A percentile compares a stretch with the other conserved stretches of the same genome.
Conservation (phyloP, 2,888 invertebrate genomes). For the Romanomermis culicivorax region DNA sequence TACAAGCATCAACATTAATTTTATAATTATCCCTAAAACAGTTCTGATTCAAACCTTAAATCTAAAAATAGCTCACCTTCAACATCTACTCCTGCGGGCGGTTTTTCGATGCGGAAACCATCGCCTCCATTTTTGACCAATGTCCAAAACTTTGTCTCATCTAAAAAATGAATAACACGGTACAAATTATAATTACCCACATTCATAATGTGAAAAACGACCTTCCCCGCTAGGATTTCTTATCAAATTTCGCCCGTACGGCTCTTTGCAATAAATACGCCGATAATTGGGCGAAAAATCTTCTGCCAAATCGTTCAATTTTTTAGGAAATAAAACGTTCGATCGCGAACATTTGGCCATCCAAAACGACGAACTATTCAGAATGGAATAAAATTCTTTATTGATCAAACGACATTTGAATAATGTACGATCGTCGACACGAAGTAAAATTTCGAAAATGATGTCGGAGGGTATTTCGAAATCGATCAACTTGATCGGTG, state of each 20-base stretch:
- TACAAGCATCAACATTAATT: too few species aligned
- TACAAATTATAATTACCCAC: not conserved
- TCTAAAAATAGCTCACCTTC: too few species aligned
- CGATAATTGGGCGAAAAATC: not conserved
- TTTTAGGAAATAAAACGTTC: not conserved
- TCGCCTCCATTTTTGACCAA: slow-evolving; percentile 4
- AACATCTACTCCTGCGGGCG: not conserved
- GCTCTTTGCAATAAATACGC: not conserved
- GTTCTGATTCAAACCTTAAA: too few species aligned
- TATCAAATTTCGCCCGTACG: slow-evolving; percentile 3
- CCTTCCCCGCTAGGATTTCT: slow-evolving; percentile 2
- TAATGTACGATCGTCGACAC: not conserved
- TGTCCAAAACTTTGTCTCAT: too few species aligned
- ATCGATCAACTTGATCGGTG: too few species aligned
- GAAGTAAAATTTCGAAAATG: not conserved
- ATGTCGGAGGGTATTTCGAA: not conserved
- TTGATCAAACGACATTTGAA: not conserved
- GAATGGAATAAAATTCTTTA: not conserved
- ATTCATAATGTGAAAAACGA: not conserved
- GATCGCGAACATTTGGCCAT: not conserved
- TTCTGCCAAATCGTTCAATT: not conserved
- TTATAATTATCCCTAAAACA: too few species aligned
- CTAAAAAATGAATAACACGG: too few species aligned
- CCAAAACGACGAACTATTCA: not conserved
- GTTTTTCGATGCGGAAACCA: slow-evolving; percentile 3